Conservation (phyloP, 2,888 invertebrate species). For the Seladonia tumulorum region DNA sequence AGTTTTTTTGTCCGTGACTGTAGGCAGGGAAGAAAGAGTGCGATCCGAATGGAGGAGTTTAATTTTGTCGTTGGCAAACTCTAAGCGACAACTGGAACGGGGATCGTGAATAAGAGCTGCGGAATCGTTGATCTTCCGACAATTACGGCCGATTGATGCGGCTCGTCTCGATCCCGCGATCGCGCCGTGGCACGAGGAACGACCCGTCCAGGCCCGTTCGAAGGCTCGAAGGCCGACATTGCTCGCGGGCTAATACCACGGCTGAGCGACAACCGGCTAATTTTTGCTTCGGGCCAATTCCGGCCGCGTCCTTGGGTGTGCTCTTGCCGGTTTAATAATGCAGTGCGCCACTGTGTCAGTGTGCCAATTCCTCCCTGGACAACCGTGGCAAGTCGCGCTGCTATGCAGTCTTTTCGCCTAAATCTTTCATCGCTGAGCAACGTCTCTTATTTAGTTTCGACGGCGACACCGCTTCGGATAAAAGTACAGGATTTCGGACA, state of each 20-base stretch:
- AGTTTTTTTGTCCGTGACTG: not conserved
- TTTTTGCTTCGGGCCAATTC: slow-evolving; percentile 71
- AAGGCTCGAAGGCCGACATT: slow-evolving; percentile 60
- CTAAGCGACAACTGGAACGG: not conserved
- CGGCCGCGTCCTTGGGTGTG: slow-evolving; percentile 62
- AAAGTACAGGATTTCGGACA: not conserved
- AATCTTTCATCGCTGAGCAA: slow-evolving; percentile 36
- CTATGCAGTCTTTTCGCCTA: slow-evolving; percentile 17
- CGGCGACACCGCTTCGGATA: slow-evolving; percentile 5
- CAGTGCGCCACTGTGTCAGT: slow-evolving; percentile 75
- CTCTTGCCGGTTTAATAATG: slow-evolving; percentile 72
- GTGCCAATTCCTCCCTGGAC: slow-evolving; percentile 66
- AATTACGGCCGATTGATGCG: slow-evolving; percentile 29
- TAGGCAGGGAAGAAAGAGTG: too few species aligned
- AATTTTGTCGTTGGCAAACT: not conserved
- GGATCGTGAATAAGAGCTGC: slow-evolving; percentile 1
- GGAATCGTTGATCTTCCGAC: slow-evolving; percentile 44
- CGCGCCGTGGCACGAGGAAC: slow-evolving; percentile 32
- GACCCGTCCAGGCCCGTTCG: slow-evolving; percentile 46
- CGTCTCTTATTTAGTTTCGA: slow-evolving; percentile 45
- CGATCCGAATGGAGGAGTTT: not conserved
- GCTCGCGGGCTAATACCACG: slow-evolving; percentile 67
- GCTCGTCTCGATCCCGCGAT: slow-evolving; percentile 30
- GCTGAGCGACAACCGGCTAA: slow-evolving; percentile 72
- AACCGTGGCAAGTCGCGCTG: slow-evolving; percentile 37